Percentiles rank a stretch among this genome's conserved stretches.
phyloP scores from a whole-genome alignment of 2,888 invertebrate species.

The Biston stratarius region DNA sequence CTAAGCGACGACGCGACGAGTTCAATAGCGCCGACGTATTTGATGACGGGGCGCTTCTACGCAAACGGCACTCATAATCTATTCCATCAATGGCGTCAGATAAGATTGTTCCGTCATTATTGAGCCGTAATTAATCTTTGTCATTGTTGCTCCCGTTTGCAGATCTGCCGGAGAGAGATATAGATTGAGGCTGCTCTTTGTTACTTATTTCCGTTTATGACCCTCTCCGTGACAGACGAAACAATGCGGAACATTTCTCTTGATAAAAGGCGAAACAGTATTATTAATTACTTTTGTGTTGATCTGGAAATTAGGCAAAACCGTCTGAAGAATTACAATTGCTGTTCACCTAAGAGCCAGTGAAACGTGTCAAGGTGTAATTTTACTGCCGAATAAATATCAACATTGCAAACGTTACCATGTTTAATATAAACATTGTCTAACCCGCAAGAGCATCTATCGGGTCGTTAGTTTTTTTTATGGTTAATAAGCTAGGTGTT shows the following conservation, averaged over 20 bases:
- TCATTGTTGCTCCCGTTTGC: slow-evolving; percentile 70
- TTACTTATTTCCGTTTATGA: slow-evolving; percentile 52
- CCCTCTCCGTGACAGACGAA: slow-evolving; percentile 41
- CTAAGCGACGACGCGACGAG: slow-evolving; percentile 41
- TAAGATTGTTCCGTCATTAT: slow-evolving; percentile 74
- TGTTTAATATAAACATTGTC: background rate
- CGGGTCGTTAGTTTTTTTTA: too few relatives aligned
- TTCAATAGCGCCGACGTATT: slow-evolving; percentile 49
- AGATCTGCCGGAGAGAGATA: slow-evolving; percentile 63
- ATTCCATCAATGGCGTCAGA: slow-evolving; percentile 68
- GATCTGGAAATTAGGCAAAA: slow-evolving; percentile 33
- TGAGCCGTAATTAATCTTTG: slow-evolving; percentile 78
- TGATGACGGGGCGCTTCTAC: slow-evolving; percentile 58
- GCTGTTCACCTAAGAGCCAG: slow-evolving; percentile 3
- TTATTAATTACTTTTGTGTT: slow-evolving; percentile 41
- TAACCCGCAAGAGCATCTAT: background rate
- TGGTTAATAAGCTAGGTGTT: too few relatives aligned
- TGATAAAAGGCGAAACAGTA: slow-evolving; percentile 38
- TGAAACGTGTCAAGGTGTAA: background rate
- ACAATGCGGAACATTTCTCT: slow-evolving; percentile 39
- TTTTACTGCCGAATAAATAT: slow-evolving; percentile 1
- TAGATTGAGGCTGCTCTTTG: slow-evolving; percentile 49
- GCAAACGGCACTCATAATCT: slow-evolving; percentile 63
- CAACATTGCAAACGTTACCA: background rate
- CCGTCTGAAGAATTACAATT: slow-evolving; percentile 7